phyloP scores from a whole-genome alignment of 2,797 vertebrate species.

The Sebastes cheni region DNA sequence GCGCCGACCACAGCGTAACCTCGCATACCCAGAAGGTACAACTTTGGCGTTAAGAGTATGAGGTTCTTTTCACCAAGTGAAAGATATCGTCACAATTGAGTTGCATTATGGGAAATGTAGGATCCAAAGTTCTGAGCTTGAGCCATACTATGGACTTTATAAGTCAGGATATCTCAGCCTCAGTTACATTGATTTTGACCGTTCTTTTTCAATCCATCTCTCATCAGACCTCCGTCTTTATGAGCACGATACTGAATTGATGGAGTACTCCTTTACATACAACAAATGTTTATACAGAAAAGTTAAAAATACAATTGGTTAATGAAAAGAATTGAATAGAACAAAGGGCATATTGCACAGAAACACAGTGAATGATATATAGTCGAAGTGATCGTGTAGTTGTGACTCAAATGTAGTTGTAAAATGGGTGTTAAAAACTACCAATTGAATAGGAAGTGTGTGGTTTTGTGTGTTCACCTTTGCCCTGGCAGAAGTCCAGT shows the following conservation, averaged over 20 bases:
- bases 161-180: background rate
- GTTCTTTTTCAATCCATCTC: background rate
- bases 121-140: background rate
- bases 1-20: too few relatives aligned
- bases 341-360: background rate
- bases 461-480: constrained; percentile 81
- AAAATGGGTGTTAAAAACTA: background rate
- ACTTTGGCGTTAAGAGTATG: background rate
- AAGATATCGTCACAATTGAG: background rate
- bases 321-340: accelerated
- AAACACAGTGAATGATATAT: background rate
- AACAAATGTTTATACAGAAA: background rate
- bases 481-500: constrained; percentile 97
- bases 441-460: background rate
- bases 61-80: background rate
- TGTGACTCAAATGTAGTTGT: background rate
- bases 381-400: background rate
- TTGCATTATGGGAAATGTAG: background rate
- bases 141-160: background rate
- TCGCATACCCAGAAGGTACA: too few relatives aligned
- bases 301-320: background rate
- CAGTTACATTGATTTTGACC: background rate
- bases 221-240: too few relatives aligned
- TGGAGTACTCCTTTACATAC: background rate
- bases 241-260: background rate